Conservation (phyloP, 2,113 vertebrate genomes). For the Aphelocoma coerulescens region DNA sequence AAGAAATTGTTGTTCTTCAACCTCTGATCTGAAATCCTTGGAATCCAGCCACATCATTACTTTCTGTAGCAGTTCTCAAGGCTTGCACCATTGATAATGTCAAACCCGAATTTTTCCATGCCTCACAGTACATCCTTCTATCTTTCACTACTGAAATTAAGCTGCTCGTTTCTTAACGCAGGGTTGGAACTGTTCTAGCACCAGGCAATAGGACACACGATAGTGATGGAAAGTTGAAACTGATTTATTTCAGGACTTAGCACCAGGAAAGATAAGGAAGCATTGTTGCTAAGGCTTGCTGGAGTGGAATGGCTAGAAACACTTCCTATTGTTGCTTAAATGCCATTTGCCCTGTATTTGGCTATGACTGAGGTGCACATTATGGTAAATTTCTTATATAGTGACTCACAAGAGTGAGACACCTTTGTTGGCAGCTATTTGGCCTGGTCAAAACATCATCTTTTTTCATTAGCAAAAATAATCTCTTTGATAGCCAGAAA, state of each 20-base stretch:
- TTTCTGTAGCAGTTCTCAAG: neutral
- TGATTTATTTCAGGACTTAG: slow-evolving; percentile 1
- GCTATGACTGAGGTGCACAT: neutral
- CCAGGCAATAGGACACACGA: neutral
- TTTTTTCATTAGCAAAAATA: neutral
- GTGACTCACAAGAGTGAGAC: neutral
- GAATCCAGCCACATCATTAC: neutral
- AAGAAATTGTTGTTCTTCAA: neutral
- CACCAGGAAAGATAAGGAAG: neutral
- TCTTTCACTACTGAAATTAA: neutral
- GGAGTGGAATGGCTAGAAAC: neutral
- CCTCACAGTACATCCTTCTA: neutral
- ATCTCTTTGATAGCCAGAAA: neutral
- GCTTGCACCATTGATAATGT: neutral
- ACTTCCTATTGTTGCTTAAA: neutral
- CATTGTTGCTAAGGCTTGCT: neutral
- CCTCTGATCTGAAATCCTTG: neutral
- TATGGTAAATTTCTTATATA: neutral
- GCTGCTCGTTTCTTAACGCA: neutral
- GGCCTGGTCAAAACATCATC: neutral
- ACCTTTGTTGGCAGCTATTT: neutral
- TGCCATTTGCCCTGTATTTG: neutral
- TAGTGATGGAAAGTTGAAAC: slow-evolving; percentile 12
- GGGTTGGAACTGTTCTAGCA: neutral
- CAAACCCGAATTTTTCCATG: neutral